Conservation (phyloP, 2,113 vertebrate species). For the Sinocyclocheilus rhinocerous region DNA sequence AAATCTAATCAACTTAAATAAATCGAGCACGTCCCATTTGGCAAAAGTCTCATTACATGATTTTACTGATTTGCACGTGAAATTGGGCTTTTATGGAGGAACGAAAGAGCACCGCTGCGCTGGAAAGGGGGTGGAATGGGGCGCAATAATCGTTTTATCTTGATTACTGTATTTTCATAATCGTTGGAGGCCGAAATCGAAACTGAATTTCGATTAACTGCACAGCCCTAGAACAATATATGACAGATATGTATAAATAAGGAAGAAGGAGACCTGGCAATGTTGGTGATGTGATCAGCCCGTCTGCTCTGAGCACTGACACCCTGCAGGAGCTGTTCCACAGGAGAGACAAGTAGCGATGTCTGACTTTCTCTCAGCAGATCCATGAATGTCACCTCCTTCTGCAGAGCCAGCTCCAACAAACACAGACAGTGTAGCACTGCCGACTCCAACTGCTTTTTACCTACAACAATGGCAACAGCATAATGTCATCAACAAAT, state of each 20-base stretch:
- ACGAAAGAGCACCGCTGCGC: too few species aligned
- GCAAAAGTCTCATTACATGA: too few species aligned
- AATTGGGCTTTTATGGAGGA: too few species aligned
- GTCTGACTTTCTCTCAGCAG: conserved; percentile 92
- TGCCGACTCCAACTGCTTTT: conserved; percentile 90
- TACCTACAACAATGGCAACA: conserved; percentile 75
- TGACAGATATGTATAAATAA: not conserved
- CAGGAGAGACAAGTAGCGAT: conserved; percentile 87
- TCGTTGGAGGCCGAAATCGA: too few species aligned
- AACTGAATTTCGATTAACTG: too few species aligned
- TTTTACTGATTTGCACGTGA: too few species aligned
- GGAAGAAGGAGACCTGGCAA: conserved; percentile 82
- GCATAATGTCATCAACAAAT: not conserved
- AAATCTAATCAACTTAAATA: too few species aligned
- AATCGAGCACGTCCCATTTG: too few species aligned
- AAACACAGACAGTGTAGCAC: conserved; percentile 91
- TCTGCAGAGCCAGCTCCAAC: conserved; percentile 90
- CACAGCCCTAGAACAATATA: not conserved
- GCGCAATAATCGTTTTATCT: too few species aligned
- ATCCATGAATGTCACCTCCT: conserved; percentile 95
- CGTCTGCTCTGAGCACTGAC: conserved; percentile 92
- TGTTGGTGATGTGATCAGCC: conserved; percentile 94
- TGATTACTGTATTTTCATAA: too few species aligned
- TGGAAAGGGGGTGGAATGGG: too few species aligned
- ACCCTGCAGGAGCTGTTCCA: conserved; percentile 95